Conservation (phyloP, 2,113 vertebrate species). For the Ibidorhyncha struthersii region DNA sequence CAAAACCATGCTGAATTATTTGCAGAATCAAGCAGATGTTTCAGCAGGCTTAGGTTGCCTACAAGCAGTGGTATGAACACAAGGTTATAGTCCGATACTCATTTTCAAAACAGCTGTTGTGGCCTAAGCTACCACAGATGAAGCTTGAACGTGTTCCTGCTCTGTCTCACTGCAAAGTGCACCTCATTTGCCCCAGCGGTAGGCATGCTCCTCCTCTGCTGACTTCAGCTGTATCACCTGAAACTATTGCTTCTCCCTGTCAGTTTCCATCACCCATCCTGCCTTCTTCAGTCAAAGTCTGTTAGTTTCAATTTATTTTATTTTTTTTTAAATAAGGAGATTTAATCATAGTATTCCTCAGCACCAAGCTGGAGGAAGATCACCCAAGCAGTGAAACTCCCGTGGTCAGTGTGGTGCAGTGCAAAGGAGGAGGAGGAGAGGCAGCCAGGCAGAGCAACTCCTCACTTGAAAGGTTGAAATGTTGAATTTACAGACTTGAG, state of each 20-base stretch:
- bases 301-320: not conserved
- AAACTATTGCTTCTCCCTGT: not conserved
- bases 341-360: not conserved
- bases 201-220: not conserved
- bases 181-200: fast-evolving
- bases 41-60: not conserved
- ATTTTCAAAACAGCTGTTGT: not conserved
- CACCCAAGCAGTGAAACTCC: not conserved
- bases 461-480: not conserved
- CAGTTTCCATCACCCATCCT: not conserved
- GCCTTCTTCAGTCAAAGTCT: not conserved
- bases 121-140: not conserved
- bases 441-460: not conserved
- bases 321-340: not conserved
- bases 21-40: not conserved
- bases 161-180: not conserved
- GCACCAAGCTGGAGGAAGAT: not conserved
- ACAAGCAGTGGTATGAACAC: not conserved
- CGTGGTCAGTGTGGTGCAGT: not conserved
- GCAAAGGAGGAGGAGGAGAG: not conserved
- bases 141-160: not conserved
- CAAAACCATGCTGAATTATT: not conserved
- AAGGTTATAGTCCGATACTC: not conserved
- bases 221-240: not conserved
- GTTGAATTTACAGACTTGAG: not conserved